A percentile compares a stretch with the other conserved stretches of the same genome.
Evolutionary conservation across 2,113 vertebrate genomes (phyloP).

Genomic region (Danionella cerebrum): DNA sequence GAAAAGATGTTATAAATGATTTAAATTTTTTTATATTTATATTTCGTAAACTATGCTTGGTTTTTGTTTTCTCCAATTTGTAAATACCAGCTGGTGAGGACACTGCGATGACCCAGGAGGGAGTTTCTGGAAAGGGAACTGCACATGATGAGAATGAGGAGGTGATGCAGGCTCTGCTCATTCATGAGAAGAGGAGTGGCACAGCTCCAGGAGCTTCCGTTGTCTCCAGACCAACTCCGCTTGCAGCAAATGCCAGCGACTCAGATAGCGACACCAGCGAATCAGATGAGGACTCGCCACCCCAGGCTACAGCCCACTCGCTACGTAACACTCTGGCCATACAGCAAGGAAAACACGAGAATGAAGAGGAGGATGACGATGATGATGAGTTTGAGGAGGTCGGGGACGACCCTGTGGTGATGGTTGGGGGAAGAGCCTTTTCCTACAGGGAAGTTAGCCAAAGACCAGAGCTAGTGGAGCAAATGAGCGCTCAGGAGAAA

Average conservation of each 20-base stretch:
- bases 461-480: constrained; percentile 84
- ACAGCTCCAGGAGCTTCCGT: constrained; percentile 50
- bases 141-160: constrained; percentile 85
- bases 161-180: constrained; percentile 94
- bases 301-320: constrained; percentile 23
- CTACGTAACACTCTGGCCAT: not conserved
- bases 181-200: constrained; percentile 83
- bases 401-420: constrained; percentile 76
- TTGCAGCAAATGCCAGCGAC: constrained; percentile 73
- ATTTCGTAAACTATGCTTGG: no score
- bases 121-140: constrained; percentile 57
- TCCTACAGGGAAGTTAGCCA: constrained; percentile 89
- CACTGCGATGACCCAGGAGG: constrained; percentile 55
- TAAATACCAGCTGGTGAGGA: constrained; percentile 53
- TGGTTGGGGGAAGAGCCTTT: constrained; percentile 77
- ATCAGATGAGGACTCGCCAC: constrained; percentile 78
- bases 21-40: no score
- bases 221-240: constrained; percentile 48
- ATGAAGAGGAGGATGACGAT: constrained; percentile 77
- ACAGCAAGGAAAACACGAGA: not conserved
- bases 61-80: not conserved
- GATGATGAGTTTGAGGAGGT: constrained; percentile 93
- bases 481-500: constrained; percentile 92
- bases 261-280: constrained; percentile 97
- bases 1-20: no score